phyloP scores from a whole-genome alignment of 2,888 invertebrate genomes.

The Thecophora atra region DNA sequence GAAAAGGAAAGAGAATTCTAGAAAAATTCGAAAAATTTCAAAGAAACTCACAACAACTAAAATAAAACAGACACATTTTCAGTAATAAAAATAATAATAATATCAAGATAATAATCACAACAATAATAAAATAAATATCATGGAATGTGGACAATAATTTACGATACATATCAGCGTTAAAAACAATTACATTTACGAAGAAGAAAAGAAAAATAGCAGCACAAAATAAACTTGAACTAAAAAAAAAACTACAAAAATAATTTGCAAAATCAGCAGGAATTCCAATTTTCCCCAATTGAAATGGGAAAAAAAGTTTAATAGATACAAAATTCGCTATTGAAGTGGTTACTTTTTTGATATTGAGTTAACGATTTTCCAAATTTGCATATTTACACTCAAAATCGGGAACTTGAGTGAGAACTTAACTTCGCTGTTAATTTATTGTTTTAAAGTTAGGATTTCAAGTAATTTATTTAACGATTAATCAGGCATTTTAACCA shows the following conservation, averaged over 20 bases:
- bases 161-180: not conserved
- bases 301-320: not conserved
- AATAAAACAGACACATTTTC: not conserved
- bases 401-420: too few species aligned
- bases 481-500: too few species aligned
- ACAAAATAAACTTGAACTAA: not conserved
- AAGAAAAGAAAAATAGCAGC: slow-evolving; percentile 5
- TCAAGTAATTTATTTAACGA: too few species aligned
- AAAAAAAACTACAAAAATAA: slow-evolving; percentile 31
- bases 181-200: not conserved
- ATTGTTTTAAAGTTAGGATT: too few species aligned
- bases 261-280: slow-evolving; percentile 51
- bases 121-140: too few species aligned
- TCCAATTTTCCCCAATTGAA: slow-evolving; percentile 48
- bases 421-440: too few species aligned
- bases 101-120: too few species aligned
- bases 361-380: not conserved
- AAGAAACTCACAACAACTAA: not conserved
- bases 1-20: not conserved
- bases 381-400: not conserved
- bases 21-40: too few species aligned
- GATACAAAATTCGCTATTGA: not conserved
- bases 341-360: not conserved
- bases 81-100: not conserved
- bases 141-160: not conserved